These are phyloP conservation scores for Thrips palmi DNA, from an alignment of 1,140 invertebrate genomes.

Conservation along the genomic window DNA sequence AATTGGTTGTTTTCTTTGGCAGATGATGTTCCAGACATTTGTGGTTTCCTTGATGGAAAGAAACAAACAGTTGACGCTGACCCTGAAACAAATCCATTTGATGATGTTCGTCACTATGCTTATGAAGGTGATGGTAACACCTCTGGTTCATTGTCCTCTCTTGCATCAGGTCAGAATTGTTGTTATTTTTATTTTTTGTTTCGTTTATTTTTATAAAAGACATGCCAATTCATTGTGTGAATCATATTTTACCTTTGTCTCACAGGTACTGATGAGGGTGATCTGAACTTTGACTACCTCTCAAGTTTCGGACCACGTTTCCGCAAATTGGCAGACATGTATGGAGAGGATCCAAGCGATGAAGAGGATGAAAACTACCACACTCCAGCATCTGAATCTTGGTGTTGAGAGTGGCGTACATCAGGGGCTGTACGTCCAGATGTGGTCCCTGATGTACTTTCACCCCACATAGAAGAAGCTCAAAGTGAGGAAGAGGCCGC, in stretches of 20 bases:
- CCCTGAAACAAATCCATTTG: constrained; percentile 73
- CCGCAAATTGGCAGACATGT: constrained; percentile 93
- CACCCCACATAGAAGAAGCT: too few relatives aligned
- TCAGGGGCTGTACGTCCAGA: too few relatives aligned
- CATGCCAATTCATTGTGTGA: constrained; percentile 8
- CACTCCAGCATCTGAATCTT: constrained; percentile 43
- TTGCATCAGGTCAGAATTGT: constrained; percentile 58
- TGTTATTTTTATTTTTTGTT: constrained; percentile 9
- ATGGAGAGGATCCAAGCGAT: constrained; percentile 76
- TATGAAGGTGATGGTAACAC: constrained; percentile 92
- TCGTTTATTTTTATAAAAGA: constrained; percentile 8
- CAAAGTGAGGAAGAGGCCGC: background rate
- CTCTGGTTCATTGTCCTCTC: constrained; percentile 77
- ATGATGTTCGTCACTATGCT: constrained; percentile 88
- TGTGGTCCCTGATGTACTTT: too few relatives aligned
- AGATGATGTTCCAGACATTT: constrained; percentile 63
- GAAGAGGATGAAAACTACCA: constrained; percentile 47
- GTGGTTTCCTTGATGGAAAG: constrained; percentile 75
- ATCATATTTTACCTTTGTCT: constrained; percentile 10
- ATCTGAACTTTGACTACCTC: constrained; percentile 92
- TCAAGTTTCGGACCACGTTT: constrained; percentile 93
- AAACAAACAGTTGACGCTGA: constrained; percentile 80
- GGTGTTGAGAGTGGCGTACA: constrained; percentile 41
- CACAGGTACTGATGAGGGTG: constrained; percentile 73
- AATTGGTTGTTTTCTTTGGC: constrained; percentile 18